Evolutionary conservation across 2,113 vertebrate genomes (phyloP).

Genomic region (Monarcha castaneiventris): DNA sequence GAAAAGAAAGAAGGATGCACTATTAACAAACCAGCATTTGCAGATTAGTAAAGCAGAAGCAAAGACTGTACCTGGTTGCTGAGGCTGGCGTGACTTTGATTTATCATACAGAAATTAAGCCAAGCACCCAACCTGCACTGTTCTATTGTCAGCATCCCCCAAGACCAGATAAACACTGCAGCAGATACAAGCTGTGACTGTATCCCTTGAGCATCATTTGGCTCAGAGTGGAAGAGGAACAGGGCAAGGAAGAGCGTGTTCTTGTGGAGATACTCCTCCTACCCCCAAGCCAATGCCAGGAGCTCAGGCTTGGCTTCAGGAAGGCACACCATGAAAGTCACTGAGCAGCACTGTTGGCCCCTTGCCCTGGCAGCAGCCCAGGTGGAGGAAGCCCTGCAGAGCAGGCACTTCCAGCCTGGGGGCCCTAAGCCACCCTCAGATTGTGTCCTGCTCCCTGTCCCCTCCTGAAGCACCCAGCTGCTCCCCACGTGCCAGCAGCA

Average conservation of each 20-base stretch:
- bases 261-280: background rate
- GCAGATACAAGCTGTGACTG: background rate
- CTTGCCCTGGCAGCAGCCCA: background rate
- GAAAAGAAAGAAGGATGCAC: background rate
- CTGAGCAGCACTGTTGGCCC: background rate
- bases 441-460: background rate
- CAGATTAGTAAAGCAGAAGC: background rate
- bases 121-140: background rate
- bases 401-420: background rate
- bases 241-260: background rate
- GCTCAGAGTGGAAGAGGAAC: background rate
- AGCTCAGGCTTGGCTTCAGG: background rate
- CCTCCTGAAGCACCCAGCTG: too few species aligned
- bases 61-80: background rate
- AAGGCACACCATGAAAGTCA: background rate
- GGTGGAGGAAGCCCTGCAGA: background rate
- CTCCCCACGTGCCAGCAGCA: rapidly evolving
- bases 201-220: rapidly evolving
- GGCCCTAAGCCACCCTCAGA: background rate
- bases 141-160: background rate
- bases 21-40: conserved; percentile 4
- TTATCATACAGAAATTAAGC: background rate
- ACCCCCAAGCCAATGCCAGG: background rate
- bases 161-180: background rate
- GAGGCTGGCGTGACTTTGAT: background rate